Evolutionary conservation across 2,113 vertebrate species (phyloP).

Genomic region (Lasiurus borealis): DNA sequence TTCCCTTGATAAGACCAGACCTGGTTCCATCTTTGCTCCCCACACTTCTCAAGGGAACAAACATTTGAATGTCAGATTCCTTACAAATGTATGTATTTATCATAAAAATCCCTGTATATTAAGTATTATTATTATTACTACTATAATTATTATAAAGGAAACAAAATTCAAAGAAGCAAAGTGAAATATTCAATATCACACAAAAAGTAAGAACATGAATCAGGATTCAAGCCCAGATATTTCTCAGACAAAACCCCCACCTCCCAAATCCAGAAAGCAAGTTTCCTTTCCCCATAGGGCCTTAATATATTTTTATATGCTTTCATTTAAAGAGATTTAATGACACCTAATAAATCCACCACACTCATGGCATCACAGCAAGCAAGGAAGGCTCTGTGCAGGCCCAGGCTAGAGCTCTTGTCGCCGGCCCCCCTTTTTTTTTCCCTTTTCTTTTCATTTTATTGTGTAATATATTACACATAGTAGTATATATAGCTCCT

Average conservation of each 20-base stretch:
- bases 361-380: not conserved
- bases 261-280: not conserved
- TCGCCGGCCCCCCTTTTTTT: not conserved
- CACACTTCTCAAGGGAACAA: not conserved
- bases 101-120: not conserved
- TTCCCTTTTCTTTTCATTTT: too few species aligned
- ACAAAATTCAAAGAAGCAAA: not conserved
- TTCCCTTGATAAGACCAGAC: not conserved
- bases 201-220: slow-evolving; percentile 37
- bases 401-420: not conserved
- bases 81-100: slow-evolving; percentile 8
- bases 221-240: not conserved
- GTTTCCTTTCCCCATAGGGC: not conserved
- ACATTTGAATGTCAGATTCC: slow-evolving; percentile 1
- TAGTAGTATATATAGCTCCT: too few species aligned
- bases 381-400: not conserved
- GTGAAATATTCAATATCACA: slow-evolving; percentile 6
- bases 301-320: not conserved
- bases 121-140: not conserved
- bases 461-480: too few species aligned
- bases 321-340: slow-evolving; percentile 28
- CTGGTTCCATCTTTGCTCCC: slow-evolving; percentile 10
- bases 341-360: not conserved
- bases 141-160: not conserved
- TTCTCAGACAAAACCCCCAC: not conserved